These are phyloP conservation scores for Muntiacus reevesi DNA, from an alignment of 2,113 vertebrate species.

Conservation along the genomic window DNA sequence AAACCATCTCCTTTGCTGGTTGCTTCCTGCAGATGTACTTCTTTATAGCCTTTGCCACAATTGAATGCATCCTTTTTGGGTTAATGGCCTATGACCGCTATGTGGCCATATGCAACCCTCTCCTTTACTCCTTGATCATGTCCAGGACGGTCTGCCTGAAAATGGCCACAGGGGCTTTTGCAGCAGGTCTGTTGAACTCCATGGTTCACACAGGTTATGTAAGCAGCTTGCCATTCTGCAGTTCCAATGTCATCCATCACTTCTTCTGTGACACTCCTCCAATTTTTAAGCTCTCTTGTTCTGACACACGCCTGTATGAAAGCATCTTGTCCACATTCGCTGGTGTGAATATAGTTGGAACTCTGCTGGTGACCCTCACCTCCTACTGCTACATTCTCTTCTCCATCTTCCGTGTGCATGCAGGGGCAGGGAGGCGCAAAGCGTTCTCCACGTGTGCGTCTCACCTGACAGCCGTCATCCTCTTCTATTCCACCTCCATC, in stretches of 20 bases:
- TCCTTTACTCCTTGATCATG: conserved; percentile 59
- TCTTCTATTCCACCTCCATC: background rate
- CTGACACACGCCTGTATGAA: conserved; percentile 34
- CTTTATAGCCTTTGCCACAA: conserved; percentile 10
- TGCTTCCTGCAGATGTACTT: conserved; percentile 61
- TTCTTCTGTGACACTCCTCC: conserved; percentile 66
- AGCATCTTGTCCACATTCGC: conserved; percentile 42
- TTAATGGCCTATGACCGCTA: conserved; percentile 67
- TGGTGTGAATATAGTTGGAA: background rate
- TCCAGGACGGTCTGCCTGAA: background rate
- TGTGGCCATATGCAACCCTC: conserved; percentile 56
- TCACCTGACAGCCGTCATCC: background rate
- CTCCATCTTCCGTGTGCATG: background rate
- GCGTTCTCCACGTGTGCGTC: conserved; percentile 50
- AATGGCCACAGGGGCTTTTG: background rate
- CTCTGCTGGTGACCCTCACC: conserved; percentile 29
- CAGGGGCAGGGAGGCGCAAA: conserved; percentile 19
- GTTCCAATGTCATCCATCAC: conserved; percentile 52
- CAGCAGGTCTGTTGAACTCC: conserved; percentile 35
- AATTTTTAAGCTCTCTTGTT: conserved; percentile 49
- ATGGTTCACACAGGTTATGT: background rate
- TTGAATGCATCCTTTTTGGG: conserved; percentile 58
- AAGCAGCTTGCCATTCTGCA: conserved; percentile 55
- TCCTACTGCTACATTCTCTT: conserved; percentile 52
- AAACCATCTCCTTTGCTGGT: background rate